Percentiles rank a stretch among this genome's conserved stretches.
Conservation (phyloP, 2,888 invertebrate species). For the Dilophus febrilis region DNA sequence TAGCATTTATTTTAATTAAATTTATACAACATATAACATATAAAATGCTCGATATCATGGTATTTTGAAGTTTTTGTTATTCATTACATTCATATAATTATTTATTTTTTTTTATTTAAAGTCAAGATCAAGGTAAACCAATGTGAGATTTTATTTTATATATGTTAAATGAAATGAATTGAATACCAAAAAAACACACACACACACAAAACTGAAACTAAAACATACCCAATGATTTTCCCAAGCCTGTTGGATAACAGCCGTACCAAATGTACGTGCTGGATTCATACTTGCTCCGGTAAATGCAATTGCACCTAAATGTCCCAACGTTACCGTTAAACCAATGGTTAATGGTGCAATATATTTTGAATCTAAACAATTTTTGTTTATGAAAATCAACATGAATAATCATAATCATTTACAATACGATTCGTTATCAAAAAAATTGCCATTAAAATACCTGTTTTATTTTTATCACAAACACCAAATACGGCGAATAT, state of each 20-base stretch:
- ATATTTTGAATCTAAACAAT: conserved; percentile 47
- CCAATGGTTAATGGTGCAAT: conserved; percentile 80
- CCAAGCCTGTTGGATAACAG: conserved; percentile 60
- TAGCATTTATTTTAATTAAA: no score
- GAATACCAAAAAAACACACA: no score
- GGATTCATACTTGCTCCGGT: conserved; percentile 91
- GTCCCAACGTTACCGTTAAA: conserved; percentile 67
- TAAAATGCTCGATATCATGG: no score
- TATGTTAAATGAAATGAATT: no score
- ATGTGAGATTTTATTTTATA: no score
- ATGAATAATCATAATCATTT: background rate
- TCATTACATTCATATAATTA: no score
- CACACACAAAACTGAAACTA: no score
- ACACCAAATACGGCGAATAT: conserved; percentile 81
- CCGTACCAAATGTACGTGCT: conserved; percentile 74
- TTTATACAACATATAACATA: no score
- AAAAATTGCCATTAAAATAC: conserved; percentile 12
- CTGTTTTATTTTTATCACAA: conserved; percentile 27
- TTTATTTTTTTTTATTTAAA: no score
- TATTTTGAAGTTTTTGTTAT: no score
- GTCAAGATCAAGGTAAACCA: no score
- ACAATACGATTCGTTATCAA: background rate
- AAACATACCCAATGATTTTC: conserved; percentile 61
- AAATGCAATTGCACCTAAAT: conserved; percentile 65
- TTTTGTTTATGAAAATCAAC: background rate